Base-by-base conservation (phyloP, 2,797 vertebrate genomes). In the Ataeniobius toweri region DNA sequence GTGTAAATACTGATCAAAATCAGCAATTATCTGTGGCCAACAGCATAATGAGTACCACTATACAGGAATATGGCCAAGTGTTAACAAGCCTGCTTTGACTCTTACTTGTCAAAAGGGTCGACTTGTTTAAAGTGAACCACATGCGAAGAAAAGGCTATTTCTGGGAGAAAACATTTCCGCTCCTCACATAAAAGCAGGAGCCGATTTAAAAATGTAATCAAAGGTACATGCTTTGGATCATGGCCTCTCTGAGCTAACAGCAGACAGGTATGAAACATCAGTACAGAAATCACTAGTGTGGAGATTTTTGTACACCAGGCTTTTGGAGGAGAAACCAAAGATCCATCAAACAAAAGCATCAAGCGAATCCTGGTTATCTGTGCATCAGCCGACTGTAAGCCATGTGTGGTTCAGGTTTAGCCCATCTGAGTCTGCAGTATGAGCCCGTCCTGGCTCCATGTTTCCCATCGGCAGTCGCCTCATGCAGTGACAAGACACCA, bases 401-500 rank as follows among this genome's bases (percentile, higher is more conserved):
- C 79, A 77, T 72, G 72, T 77, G 84, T 77, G 84, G 80, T 77
- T 84, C 80, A 83, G 81, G 76, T 87, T 88, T 73, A 78, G 74
- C 41, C 77, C 68, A 55, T 87, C 78, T 85, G 78, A 76, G 76
- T 88, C 86, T 90, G 80, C 74, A 83, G 75, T 76, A 81, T 89
- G 76, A 83, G 69, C 68, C 87, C 82, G 58, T 80, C 81, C 83
- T 75, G 87, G 83, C 77, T 91, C 89, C 83, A 93, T 93, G 92
- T 92, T 95, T 95, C 87, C 87, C 86, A 91, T 94, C 93, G 93
- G 74, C 84, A 72, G 89, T 86, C 87, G 80, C 80, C 81, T 83
- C 84, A 79, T 88, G 88, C 83, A 85, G 88, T 82, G 91, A 94
- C 91, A 94, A 88, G 87, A 93, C 89, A 91, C 83, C 80, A 88